These are phyloP conservation scores for Aurelia aurita DNA, from an alignment of 30 jellyfish, hydroid and myxozoan genomes.

Conservation along the genomic window DNA sequence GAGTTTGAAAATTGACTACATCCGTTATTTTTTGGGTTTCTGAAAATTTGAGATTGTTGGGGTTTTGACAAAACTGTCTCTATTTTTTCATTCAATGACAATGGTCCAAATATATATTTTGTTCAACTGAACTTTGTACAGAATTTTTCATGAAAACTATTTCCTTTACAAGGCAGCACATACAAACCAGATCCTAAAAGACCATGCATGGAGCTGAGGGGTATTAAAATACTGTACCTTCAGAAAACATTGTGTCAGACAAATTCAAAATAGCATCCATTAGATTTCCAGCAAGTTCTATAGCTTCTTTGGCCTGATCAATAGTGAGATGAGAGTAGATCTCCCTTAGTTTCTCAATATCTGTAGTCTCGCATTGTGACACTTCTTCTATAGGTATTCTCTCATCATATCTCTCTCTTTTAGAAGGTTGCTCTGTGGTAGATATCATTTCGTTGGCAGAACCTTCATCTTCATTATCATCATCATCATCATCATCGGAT, in stretches of 20 bases:
- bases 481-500: conserved; percentile 58
- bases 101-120: no score
- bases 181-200: no score
- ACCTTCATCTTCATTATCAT: not conserved
- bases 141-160: no score
- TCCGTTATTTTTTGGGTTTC: no score
- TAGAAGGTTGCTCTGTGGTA: not conserved
- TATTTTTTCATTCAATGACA: no score
- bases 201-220: no score
- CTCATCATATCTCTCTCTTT: not conserved
- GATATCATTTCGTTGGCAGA: not conserved
- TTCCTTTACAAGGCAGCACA: no score
- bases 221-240: conserved; percentile 7
- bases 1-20: no score
- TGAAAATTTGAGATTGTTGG: no score
- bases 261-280: conserved; percentile 56
- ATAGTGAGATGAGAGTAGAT: conserved; percentile 38
- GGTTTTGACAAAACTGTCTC: no score
- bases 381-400: not conserved
- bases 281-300: conserved; percentile 39
- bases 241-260: conserved; percentile 8
- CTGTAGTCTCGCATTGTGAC: not conserved
- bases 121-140: no score
- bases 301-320: conserved; percentile 49
- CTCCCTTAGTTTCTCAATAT: conserved; percentile 48